A percentile compares a stretch with the other conserved stretches of the same genome.
Conservation (phyloP, 2,113 vertebrate genomes). For the Lagenorhynchus albirostris region DNA sequence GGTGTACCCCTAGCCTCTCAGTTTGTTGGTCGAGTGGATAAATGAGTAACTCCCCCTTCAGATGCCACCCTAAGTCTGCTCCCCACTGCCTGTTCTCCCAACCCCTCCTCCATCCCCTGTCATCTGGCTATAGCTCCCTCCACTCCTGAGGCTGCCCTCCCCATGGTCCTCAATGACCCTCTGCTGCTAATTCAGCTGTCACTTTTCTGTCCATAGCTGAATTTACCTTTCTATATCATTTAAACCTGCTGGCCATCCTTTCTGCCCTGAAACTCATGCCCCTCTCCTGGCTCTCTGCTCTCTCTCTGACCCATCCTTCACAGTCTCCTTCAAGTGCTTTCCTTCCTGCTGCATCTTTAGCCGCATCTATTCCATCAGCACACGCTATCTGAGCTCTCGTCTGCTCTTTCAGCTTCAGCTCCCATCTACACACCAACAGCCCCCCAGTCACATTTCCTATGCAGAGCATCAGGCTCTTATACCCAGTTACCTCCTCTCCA, state of each 20-base stretch:
- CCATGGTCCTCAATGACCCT: background rate
- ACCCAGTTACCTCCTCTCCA: background rate
- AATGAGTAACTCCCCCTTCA: background rate
- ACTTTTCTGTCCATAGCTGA: background rate
- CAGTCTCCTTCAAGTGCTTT: background rate
- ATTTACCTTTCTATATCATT: background rate
- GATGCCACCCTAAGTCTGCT: background rate
- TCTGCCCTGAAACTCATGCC: background rate
- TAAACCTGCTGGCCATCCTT: background rate
- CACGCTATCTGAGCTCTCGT: rapidly evolving
- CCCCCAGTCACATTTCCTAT: rapidly evolving
- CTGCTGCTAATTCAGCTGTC: background rate
- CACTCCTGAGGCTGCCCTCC: background rate
- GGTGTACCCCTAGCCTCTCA: background rate
- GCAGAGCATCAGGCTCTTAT: background rate
- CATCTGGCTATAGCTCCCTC: background rate
- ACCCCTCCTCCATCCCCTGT: background rate
- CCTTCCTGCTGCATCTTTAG: background rate
- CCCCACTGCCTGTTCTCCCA: background rate
- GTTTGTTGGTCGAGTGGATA: background rate
- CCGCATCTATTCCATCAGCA: background rate
- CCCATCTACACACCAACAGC: background rate
- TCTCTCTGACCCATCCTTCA: background rate
- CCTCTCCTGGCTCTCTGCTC: background rate
- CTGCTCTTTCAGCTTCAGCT: background rate